Evolutionary conservation across 2,888 invertebrate genomes (phyloP), one percentile per base, ranked within the genome.

Genomic region (Cephonodes hylas): DNA sequence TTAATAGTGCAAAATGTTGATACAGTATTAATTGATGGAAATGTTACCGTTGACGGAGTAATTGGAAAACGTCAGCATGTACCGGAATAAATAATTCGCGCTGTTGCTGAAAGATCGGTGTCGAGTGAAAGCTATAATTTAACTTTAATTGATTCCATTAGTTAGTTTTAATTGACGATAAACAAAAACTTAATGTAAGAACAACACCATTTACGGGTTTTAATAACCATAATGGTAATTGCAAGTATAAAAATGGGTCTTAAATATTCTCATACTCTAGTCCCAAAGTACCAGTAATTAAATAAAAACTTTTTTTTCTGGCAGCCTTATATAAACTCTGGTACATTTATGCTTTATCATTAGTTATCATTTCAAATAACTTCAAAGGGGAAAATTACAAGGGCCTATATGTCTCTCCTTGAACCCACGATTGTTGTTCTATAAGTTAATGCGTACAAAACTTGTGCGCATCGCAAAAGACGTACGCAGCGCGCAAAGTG

Each of bases 401-500:
- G n/a, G n/a, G n/a, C n/a, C n/a, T n/a, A n/a, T n/a, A n/a, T n/a
- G n/a, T n/a, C n/a, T n/a, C n/a, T n/a, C n/a, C n/a, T n/a, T n/a
- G n/a, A n/a, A n/a, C n/a, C n/a, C n/a, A n/a, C 66, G 46, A 8
- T 56, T 20, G 61, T 27, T 42, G n/a, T 60, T 31, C 59, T 53
- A 48, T 23, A 1, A 15, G 31, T 44, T 27, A 3, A 6, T 31
- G 61, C 38, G 13, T n/a, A n/a, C n/a, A n/a, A n/a, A n/a, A n/a
- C n/a, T n/a, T n/a, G n/a, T n/a, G n/a, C n/a, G n/a, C n/a, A n/a
- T n/a, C 38, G 44, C 23, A 59, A 62, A 46, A 56, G 62, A 60
- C 42, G 67, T 63, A 66, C 64, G 64, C 63, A 68, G 63, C 63
- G 53, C 61, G 61, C 56, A 58, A 80, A 78, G 73, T 68, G 72